Base-by-base conservation (phyloP, 2,797 vertebrate species). In the Prionace glauca region DNA sequence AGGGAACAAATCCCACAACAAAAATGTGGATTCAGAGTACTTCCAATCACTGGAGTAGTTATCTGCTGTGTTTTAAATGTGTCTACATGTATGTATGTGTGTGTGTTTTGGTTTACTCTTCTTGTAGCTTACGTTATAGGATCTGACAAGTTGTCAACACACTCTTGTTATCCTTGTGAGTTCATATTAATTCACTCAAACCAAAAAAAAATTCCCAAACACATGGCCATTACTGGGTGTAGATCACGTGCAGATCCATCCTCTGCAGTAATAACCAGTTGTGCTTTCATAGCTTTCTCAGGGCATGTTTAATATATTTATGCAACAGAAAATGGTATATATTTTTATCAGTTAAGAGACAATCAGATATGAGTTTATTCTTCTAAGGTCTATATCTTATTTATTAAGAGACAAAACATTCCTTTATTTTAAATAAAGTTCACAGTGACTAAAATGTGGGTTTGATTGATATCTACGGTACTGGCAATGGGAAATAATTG, bases 291-390 rank as follows among this genome's bases (percentile, higher is more conserved):
- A 50, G 93, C 93, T 95, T 56, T 77, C 93, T 95, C 93, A 95
- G 93, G 93, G 93, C 32, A 41, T 95, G 71, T 95, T 50, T 60
- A 26, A 77, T 77, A 41, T 95, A 95, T 95, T 95, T 95, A 95
- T 95, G 26, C 71, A 77, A 72, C 71, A 77, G 45, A 95, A 56
- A 77, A 74, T 95, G 93, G 26, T 95, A 72, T 95, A 95, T 95
- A 95, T 95, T 95, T 95, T 95, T 95, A 95, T 95, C 69, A 56
- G 69, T 77, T 95, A 74, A 95, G 24, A 77, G 93, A 95, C 93
- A 95, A 74, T 95, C 45, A 77, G 69, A 95, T 95, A 77, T n/a
- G 69, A 74, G 26, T 95, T 95, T 95, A 95, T 95, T 95, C 93
- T 95, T 95, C 93, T 95, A 74, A 18, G 69, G 69, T 14, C 41